Conservation (phyloP, 2,888 invertebrate species). For the Monochamus alternatus region DNA sequence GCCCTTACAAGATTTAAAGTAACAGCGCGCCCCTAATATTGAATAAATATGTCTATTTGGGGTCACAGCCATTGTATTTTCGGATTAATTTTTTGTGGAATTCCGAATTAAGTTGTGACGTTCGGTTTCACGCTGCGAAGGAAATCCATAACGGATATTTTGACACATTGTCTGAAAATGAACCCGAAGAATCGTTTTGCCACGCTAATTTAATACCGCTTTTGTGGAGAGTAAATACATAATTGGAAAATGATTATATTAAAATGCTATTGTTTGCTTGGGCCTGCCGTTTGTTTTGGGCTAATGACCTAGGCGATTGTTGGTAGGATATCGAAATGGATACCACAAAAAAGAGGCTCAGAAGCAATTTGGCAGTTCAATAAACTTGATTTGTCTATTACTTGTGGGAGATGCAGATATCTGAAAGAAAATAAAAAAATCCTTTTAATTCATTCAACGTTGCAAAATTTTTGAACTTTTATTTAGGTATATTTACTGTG, state of each 20-base stretch:
- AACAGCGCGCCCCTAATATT: constrained; percentile 64
- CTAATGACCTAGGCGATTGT: background rate
- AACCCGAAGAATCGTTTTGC: constrained; percentile 25
- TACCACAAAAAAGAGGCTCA: background rate
- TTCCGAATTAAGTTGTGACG: constrained; percentile 65
- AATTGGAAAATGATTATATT: constrained; percentile 29
- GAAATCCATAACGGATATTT: constrained; percentile 64
- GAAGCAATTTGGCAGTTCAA: constrained; percentile 10
- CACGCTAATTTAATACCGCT: constrained; percentile 33
- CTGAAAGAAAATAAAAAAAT: too few species aligned
- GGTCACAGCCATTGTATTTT: constrained; percentile 60
- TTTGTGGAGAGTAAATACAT: constrained; percentile 26
- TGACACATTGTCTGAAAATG: constrained; percentile 53
- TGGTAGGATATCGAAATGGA: background rate
- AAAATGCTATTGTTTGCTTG: constrained; percentile 12
- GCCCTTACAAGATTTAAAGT: constrained; percentile 50
- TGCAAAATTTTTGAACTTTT: too few species aligned
- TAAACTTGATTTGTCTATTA: background rate
- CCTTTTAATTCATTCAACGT: too few species aligned
- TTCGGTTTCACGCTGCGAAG: constrained; percentile 62
- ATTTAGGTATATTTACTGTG: too few species aligned
- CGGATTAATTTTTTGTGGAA: constrained; percentile 66
- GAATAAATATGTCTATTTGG: constrained; percentile 65
- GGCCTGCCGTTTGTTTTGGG: constrained; percentile 8
- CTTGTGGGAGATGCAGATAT: too few species aligned